Evolutionary conservation across 2,113 vertebrate species (phyloP).

Genomic region (Sceloporus undulatus): DNA sequence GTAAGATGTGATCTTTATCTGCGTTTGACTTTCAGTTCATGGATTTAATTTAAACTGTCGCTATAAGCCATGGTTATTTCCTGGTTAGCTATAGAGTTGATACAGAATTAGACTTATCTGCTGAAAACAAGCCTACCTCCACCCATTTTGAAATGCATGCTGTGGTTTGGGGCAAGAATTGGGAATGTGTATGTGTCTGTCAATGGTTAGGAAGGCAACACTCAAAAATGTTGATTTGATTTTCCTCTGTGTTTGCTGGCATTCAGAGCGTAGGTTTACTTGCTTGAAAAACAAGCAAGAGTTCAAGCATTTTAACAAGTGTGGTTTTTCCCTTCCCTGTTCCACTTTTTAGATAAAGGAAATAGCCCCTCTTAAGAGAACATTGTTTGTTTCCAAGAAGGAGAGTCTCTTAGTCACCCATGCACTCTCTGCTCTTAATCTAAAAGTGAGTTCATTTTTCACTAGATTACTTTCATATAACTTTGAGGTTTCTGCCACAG

Average conservation of each 20-base stretch:
- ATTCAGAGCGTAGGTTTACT: constrained; percentile 32
- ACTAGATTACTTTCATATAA: constrained; percentile 76
- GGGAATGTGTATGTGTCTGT: constrained; percentile 45
- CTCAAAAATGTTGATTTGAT: constrained; percentile 35
- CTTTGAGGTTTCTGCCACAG: constrained; percentile 72
- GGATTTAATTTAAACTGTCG: constrained; percentile 77
- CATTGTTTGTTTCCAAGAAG: constrained; percentile 69
- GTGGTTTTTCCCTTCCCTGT: constrained; percentile 25
- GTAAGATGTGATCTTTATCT: constrained; percentile 67
- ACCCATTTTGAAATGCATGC: constrained; percentile 68
- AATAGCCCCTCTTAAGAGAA: constrained; percentile 49
- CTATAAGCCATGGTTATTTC: constrained; percentile 71
- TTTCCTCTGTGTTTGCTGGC: neutral
- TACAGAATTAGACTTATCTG: constrained; percentile 69
- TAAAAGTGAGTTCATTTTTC: constrained; percentile 73
- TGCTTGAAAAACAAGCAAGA: constrained; percentile 52
- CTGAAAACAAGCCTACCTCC: constrained; percentile 62
- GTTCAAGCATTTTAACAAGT: constrained; percentile 51
- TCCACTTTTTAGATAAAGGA: constrained; percentile 53
- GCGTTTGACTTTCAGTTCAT: constrained; percentile 66
- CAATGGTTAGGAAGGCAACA: constrained; percentile 62
- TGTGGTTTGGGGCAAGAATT: constrained; percentile 63
- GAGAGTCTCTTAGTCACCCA: constrained; percentile 59
- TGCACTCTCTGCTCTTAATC: constrained; percentile 64
- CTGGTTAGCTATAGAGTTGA: constrained; percentile 71